Conservation (phyloP, 2,888 invertebrate species). For the Ethmia dodecea region DNA sequence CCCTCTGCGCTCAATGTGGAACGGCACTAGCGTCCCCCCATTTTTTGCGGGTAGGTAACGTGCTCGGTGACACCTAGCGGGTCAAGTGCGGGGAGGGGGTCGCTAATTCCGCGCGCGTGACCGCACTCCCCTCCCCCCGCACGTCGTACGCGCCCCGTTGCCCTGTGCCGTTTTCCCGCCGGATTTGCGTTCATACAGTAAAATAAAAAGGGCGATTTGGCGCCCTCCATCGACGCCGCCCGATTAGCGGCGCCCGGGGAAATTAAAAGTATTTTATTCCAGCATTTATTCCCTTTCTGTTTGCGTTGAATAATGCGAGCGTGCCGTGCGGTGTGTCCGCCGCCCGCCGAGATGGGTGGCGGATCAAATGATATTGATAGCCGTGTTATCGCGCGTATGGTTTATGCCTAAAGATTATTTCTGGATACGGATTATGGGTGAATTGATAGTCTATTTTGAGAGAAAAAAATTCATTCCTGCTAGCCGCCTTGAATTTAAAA, state of each 20-base stretch:
- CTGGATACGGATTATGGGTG: too few species aligned
- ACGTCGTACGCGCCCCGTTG: constrained; percentile 21
- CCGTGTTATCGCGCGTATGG: constrained; percentile 20
- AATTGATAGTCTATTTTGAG: too few species aligned
- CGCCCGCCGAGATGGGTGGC: constrained; percentile 21
- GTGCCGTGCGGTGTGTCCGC: constrained; percentile 33
- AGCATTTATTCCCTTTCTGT: constrained; percentile 72
- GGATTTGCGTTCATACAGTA: constrained; percentile 72
- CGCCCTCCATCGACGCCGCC: constrained; percentile 69
- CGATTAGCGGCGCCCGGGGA: constrained; percentile 75
- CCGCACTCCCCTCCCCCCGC: constrained; percentile 48
- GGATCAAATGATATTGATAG: constrained; percentile 29
- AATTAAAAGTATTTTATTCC: constrained; percentile 76
- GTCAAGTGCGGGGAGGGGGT: constrained; percentile 49
- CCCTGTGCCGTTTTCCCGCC: constrained; percentile 62
- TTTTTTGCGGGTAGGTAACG: constrained; percentile 69
- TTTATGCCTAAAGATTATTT: too few species aligned
- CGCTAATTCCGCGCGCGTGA: constrained; percentile 68
- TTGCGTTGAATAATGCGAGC: constrained; percentile 59
- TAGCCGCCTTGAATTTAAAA: too few species aligned
- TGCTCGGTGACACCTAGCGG: constrained; percentile 68
- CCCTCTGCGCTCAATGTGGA: constrained; percentile 29
- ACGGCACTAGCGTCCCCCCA: constrained; percentile 32
- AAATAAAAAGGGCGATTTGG: constrained; percentile 75
- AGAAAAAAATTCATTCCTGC: too few species aligned